phyloP scores from a whole-genome alignment of 1,140 invertebrate species.

The Temnothorax longispinosus region DNA sequence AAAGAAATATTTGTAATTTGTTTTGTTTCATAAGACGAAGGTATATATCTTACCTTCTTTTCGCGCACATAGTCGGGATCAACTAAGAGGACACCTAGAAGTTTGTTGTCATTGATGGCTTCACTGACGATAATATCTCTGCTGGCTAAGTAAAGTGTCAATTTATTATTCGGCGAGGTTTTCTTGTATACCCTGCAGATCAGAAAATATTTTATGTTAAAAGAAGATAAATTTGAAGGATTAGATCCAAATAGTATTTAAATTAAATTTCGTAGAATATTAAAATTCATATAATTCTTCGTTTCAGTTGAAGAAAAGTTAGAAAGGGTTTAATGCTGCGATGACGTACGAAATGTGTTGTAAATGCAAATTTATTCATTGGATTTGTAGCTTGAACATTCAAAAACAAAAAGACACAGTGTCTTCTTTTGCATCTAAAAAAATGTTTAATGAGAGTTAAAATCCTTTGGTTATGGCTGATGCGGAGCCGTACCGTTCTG shows the following conservation, averaged over 20 bases:
- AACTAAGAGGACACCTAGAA: constrained; percentile 92
- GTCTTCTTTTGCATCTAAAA: neutral
- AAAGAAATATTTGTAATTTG: constrained; percentile 3
- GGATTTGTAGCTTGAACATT: neutral
- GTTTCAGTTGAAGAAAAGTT: neutral
- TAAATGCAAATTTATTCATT: constrained; percentile 18
- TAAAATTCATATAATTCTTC: neutral
- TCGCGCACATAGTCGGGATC: constrained; percentile 91
- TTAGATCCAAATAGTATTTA: neutral
- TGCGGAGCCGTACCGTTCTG: neutral
- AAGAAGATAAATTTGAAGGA: neutral
- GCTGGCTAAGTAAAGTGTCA: constrained; percentile 92
- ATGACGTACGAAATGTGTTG: neutral
- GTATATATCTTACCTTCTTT: constrained; percentile 87
- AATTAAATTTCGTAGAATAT: neutral
- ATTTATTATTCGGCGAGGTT: constrained; percentile 92
- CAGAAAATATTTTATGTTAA: constrained; percentile 17
- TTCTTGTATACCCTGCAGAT: constrained; percentile 88
- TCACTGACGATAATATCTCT: constrained; percentile 92
- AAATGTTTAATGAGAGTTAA: neutral
- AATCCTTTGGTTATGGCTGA: neutral
- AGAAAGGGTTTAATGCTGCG: neutral
- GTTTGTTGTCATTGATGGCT: constrained; percentile 90
- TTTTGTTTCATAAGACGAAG: neutral
- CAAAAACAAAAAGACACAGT: neutral